Evolutionary conservation across 2,797 vertebrate species (phyloP).

Genomic region (Cossypha caffra): DNA sequence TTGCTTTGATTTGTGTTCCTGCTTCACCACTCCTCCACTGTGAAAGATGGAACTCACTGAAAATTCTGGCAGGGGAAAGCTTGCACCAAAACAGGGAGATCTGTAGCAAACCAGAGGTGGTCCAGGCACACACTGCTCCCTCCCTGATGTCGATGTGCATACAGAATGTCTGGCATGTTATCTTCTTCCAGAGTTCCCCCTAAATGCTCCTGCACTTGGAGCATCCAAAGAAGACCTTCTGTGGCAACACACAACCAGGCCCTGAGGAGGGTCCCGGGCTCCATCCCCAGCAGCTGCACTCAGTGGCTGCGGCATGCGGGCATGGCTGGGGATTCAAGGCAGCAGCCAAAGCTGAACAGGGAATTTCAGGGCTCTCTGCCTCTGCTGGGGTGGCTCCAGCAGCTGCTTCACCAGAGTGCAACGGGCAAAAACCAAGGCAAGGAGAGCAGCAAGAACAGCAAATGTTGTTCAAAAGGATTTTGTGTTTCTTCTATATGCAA

Average conservation of each 20-base stretch:
- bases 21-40: neutral
- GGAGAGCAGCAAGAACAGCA: neutral
- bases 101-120: neutral
- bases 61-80: neutral
- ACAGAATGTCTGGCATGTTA: accelerated
- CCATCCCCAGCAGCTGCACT: neutral
- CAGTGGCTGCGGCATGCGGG: accelerated
- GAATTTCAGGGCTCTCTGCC: neutral
- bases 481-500: accelerated
- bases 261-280: neutral
- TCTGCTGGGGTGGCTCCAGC: neutral
- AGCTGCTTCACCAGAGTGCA: accelerated
- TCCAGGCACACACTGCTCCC: neutral
- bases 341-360: neutral
- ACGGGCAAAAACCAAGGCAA: neutral
- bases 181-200: neutral
- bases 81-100: neutral
- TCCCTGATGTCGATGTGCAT: accelerated
- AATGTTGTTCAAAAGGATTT: neutral
- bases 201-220: neutral
- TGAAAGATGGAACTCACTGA: neutral
- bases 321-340: neutral
- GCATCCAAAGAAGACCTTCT: neutral
- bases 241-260: neutral
- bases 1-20: neutral